Evolutionary conservation across 1,140 invertebrate species (phyloP).

Genomic region (Macrobrachium nipponense): DNA sequence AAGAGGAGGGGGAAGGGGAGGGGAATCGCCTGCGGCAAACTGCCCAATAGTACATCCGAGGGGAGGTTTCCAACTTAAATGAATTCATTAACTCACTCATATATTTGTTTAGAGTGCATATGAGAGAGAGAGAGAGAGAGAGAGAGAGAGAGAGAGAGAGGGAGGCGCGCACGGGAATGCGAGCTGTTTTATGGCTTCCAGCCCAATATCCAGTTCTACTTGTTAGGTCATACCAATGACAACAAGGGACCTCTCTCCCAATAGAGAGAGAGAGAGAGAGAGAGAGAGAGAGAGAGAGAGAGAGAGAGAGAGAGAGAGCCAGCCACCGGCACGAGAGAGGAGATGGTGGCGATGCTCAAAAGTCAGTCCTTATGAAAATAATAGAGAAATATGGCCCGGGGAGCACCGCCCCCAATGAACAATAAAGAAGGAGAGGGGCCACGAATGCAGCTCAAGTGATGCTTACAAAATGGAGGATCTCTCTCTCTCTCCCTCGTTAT

Average conservation of each 20-base stretch:
- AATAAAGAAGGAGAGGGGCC: too few relatives aligned
- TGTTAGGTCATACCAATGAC: too few relatives aligned
- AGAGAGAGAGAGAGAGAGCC: slow-evolving; percentile 7
- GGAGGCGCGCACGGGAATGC: not conserved
- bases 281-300: slow-evolving; percentile 22
- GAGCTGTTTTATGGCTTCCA: not conserved
- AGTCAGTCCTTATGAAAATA: not conserved
- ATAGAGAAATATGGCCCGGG: too few relatives aligned
- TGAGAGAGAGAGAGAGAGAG: too few relatives aligned
- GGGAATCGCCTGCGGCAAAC: slow-evolving; percentile 22
- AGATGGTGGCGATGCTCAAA: not conserved
- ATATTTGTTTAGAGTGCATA: slow-evolving; percentile 42
- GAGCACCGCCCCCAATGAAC: too few relatives aligned
- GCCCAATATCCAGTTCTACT: too few relatives aligned
- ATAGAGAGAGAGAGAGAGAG: slow-evolving; percentile 10
- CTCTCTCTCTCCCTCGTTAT: too few relatives aligned
- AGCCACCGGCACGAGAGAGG: not conserved
- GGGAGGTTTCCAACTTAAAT: slow-evolving; percentile 49
- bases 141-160: too few relatives aligned
- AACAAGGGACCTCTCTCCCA: too few relatives aligned
- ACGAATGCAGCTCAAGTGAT: too few relatives aligned
- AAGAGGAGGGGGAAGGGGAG: not conserved
- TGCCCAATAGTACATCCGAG: slow-evolving; percentile 22
- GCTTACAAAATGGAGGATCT: too few relatives aligned
- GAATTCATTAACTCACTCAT: slow-evolving; percentile 42